A percentile compares a stretch with the other conserved stretches of the same genome.
phyloP scores from a whole-genome alignment of 2,113 vertebrate genomes.

The Numenius arquata region DNA sequence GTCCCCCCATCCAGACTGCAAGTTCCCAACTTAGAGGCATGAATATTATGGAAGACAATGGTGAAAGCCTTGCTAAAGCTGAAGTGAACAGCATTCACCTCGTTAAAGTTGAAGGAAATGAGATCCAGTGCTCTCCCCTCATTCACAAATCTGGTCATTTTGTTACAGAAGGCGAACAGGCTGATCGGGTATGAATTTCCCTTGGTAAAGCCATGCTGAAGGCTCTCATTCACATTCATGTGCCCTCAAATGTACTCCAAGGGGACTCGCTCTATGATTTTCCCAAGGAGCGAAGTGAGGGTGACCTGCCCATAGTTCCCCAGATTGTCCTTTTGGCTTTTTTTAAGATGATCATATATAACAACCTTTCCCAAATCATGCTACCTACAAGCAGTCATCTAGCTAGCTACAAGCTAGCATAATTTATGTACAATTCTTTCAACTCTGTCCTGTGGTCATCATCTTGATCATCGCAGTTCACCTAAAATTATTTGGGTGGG shows the following conservation, averaged over 20 bases:
- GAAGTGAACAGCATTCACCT: too few species aligned
- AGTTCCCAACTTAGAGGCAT: neutral
- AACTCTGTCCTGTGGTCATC: neutral
- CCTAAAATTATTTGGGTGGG: neutral
- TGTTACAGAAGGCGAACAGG: neutral
- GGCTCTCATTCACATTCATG: neutral
- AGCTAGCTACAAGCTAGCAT: too few species aligned
- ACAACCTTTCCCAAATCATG: neutral
- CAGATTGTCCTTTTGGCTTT: neutral
- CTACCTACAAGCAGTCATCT: neutral
- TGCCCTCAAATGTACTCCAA: neutral
- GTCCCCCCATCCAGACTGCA: neutral
- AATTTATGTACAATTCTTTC: neutral
- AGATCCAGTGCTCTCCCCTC: neutral
- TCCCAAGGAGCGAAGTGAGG: neutral
- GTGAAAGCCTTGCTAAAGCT: neutral
- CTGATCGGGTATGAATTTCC: neutral
- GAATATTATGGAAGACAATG: neutral
- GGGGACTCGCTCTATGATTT: neutral
- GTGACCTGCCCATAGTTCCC: neutral
- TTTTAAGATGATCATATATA: neutral
- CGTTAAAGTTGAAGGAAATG: neutral
- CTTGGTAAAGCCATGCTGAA: neutral
- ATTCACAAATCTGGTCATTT: neutral
- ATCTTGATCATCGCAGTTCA: neutral